Base-by-base conservation (phyloP, 2,797 vertebrate genomes). In the Toxotes lorentzi region DNA sequence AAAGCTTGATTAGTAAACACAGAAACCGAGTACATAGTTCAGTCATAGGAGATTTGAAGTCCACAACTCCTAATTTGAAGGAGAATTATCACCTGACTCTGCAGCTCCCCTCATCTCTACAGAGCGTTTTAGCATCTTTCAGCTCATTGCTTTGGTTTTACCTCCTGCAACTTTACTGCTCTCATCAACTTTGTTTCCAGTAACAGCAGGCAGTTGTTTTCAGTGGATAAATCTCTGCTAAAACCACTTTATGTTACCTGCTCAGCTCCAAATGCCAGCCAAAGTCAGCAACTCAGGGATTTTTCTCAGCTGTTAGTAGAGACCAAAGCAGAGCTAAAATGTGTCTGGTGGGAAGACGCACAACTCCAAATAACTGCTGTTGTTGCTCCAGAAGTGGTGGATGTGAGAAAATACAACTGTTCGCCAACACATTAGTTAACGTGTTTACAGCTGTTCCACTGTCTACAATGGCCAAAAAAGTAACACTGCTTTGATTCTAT, bases 1-100 rank as follows among this genome's bases (percentile, higher is more conserved):
- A 70, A 34, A 21, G 30, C 61, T 68, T 67, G 9, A 67, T 58
- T 50, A 56, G 34, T 34, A 56, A 67, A 54, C 63, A 16, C 17
- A 40, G 23, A 38, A 32, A 43, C 19, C 14, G n/a, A n/a, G n/a
- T n/a, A n/a, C 7, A 27, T 13, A 53, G 38, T 12, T 62, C 12
- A 47, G 32, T 54, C 8, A 2, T 32, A 16, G 35, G 7, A 35
- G 35, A 35, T 56, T 43, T 16, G 19, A 9, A 17, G 38, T 24
- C 11, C 16, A 5, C 16, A 30, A 2, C 27, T 30, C 27, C 27
- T 30, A 30, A 30, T 30, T 2, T 30, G 27, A 21, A 3, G 38
- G 56, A 58, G 32, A 12, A 24, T 56, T 54, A 54, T 54, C 51
- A 54, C 51, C 51, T 17, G 27, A 12, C 40, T 41, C 12, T 41